Evolutionary conservation across 1,140 invertebrate genomes (phyloP), one percentile per base, ranked within the genome.

Genomic region (Brachionus plicatilis): DNA sequence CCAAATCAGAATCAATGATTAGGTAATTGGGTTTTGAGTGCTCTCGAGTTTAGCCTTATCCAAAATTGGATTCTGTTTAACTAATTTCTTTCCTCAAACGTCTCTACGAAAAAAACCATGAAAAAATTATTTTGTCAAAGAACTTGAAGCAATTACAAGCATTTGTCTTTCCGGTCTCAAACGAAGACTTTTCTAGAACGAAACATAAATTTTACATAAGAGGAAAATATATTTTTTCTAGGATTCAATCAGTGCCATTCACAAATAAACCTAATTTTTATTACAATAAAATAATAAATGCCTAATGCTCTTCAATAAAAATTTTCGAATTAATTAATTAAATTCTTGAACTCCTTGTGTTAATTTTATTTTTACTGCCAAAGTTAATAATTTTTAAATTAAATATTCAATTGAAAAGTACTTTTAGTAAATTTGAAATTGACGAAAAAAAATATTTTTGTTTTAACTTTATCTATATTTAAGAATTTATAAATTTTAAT

Each of bases 1-100:
- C n/a, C 41, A 72, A 72, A 72, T 72, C 68, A 72, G 43, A 72
- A 72, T 24, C 68, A 43, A 72, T 72, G 12, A 72, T 43, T 72
- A 72, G 68, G 68, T 72, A 72, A 43, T 72, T 72, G 41, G 37
- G 3, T 24, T 72, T 41, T 41, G 33, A 72, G 68, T 72, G 41
- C 41, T 72, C 68, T 20, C 17, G 20, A 17, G 33, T 11, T 41
- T 72, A 72, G 33, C 68, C 68, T 72, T 60, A 60, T 60, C 53
- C 53, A 72, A 72, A 72, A 41, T 72, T 72, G 11, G 68, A 43
- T 72, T 14, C 33, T 72, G 7, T 41, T 43, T 72, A 17, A 41
- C 41, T 72, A 41, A 20, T 43, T 72, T 72, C 37, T 72, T 14
- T 72, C 41, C 17, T 43, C n/a, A 47, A 60, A 60, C 53, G 53